Percentiles rank a stretch among this genome's conserved stretches.
phyloP scores from a whole-genome alignment of 2,113 vertebrate genomes.

The Micronisus gabar region DNA sequence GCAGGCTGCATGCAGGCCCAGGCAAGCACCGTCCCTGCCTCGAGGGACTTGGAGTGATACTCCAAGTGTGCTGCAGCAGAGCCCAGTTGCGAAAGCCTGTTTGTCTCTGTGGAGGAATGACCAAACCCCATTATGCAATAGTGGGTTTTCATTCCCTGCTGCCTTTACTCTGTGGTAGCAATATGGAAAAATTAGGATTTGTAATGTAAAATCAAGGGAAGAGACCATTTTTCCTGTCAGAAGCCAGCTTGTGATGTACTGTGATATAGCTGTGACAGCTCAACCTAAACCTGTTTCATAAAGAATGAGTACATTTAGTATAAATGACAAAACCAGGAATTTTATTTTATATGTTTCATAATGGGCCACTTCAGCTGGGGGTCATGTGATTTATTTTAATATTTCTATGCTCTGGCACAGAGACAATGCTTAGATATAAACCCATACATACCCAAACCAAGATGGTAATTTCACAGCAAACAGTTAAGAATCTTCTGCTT shows the following conservation, averaged over 20 bases:
- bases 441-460: background rate
- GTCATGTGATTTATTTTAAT: background rate
- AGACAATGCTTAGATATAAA: background rate
- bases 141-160: background rate
- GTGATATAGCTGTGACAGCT: background rate
- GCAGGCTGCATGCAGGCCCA: background rate
- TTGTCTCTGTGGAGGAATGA: background rate
- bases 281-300: background rate
- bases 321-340: background rate
- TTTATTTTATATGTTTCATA: background rate
- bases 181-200: background rate
- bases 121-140: background rate
- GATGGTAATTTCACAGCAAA: background rate
- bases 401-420: background rate
- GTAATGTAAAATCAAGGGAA: background rate
- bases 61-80: background rate
- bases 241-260: background rate
- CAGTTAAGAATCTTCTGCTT: background rate
- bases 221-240: background rate
- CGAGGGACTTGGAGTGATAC: background rate
- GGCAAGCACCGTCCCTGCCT: background rate
- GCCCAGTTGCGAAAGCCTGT: background rate
- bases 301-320: background rate
- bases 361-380: background rate
- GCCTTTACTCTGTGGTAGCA: conserved; percentile 28